Conservation (phyloP, 2,113 vertebrate species). For the Engraulis encrasicolus region DNA sequence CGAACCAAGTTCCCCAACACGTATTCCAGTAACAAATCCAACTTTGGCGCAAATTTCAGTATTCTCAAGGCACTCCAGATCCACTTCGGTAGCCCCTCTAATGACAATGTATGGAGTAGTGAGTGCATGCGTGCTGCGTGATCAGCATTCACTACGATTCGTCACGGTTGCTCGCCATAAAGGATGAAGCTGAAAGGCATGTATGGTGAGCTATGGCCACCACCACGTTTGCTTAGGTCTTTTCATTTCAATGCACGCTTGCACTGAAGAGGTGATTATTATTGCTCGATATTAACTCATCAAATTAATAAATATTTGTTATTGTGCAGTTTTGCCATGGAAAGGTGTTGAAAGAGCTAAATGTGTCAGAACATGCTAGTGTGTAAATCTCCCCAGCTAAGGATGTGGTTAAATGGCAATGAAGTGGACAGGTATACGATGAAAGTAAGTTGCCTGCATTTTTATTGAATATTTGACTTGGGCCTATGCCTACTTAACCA, state of each 20-base stretch:
- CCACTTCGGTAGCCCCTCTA: neutral
- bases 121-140: slow-evolving; percentile 15
- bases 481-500: too few species aligned
- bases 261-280: neutral
- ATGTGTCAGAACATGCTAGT: too few species aligned
- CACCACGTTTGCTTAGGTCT: neutral
- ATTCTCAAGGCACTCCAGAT: neutral
- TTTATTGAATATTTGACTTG: too few species aligned
- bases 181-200: neutral
- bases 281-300: neutral
- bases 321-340: too few species aligned
- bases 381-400: too few species aligned
- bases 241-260: neutral
- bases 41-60: neutral
- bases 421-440: too few species aligned
- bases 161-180: neutral
- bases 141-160: neutral
- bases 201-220: too few species aligned
- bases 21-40: neutral
- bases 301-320: too few species aligned
- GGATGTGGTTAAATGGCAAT: too few species aligned
- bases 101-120: neutral
- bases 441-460: too few species aligned
- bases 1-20: neutral
- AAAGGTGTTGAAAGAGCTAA: too few species aligned